Conservation (phyloP, 2,888 invertebrate genomes). For the Notodromas monacha region DNA sequence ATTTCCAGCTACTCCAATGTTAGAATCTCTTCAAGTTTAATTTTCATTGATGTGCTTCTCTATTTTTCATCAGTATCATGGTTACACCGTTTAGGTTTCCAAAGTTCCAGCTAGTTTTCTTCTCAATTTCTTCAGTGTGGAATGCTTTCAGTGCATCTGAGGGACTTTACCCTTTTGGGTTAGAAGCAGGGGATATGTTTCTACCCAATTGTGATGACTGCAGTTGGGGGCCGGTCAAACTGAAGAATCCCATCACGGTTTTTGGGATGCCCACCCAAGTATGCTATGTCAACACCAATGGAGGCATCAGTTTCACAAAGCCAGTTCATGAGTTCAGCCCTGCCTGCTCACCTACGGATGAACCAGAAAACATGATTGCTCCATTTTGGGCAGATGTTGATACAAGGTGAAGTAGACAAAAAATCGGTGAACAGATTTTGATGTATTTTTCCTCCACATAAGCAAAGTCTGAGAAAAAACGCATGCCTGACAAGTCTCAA, state of each 20-base stretch:
- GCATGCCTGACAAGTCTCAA: too few relatives aligned
- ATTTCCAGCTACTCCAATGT: too few relatives aligned
- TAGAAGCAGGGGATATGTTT: background rate
- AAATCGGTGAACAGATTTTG: background rate
- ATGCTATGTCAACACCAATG: background rate
- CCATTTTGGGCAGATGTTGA: background rate
- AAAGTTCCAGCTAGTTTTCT: too few relatives aligned
- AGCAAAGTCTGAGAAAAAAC: too few relatives aligned
- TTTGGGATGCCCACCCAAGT: background rate
- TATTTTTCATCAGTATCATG: too few relatives aligned
- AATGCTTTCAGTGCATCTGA: too few relatives aligned
- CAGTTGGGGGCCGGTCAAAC: background rate
- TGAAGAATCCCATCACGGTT: background rate
- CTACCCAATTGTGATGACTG: background rate
- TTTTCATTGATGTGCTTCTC: too few relatives aligned
- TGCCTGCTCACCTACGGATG: background rate
- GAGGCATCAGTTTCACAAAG: background rate
- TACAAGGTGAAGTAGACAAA: background rate
- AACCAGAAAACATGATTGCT: background rate
- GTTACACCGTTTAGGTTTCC: too few relatives aligned
- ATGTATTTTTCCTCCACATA: too few relatives aligned
- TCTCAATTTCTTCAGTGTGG: too few relatives aligned
- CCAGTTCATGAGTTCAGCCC: background rate
- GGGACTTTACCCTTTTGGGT: conserved; percentile 1
- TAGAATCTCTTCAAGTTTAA: too few relatives aligned